Evolutionary conservation across 2,797 vertebrate species (phyloP).

Genomic region (Pagetopsis macropterus): DNA sequence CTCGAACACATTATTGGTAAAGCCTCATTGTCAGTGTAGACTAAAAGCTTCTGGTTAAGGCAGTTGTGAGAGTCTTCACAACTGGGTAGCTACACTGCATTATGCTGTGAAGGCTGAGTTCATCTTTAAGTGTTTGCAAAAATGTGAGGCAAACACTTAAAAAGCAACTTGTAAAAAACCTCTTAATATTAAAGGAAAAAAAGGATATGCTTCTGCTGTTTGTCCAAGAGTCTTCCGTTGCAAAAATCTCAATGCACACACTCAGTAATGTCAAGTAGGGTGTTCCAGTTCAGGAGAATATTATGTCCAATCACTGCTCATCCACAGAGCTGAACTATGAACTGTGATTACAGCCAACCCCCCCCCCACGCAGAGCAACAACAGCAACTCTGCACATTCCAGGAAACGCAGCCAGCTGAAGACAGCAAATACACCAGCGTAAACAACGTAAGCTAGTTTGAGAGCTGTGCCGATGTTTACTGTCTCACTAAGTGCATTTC

Average conservation of each 20-base stretch:
- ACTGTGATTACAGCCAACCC: constrained; percentile 68
- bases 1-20: constrained; percentile 50
- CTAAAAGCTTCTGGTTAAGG: constrained; percentile 57
- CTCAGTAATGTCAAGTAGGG: constrained; percentile 9
- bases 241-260: constrained; percentile 18
- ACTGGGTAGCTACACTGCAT: constrained; percentile 3
- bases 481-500: constrained; percentile 73
- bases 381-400: constrained; percentile 75
- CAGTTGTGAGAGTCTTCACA: constrained; percentile 37
- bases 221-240: background rate
- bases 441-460: constrained; percentile 69
- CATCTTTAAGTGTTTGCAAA: constrained; percentile 11
- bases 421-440: constrained; percentile 69
- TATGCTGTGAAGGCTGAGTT: constrained; percentile 9
- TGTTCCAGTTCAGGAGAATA: constrained; percentile 23
- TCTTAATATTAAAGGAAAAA: background rate
- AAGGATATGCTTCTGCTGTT: background rate
- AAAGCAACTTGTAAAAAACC: constrained; percentile 31
- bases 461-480: constrained; percentile 71
- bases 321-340: constrained; percentile 63
- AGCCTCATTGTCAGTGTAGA: constrained; percentile 34
- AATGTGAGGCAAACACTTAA: constrained; percentile 30
- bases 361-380: constrained; percentile 50
- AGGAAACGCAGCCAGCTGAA: constrained; percentile 69
- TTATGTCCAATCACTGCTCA: constrained; percentile 30